phyloP scores from a whole-genome alignment of 2,888 invertebrate species.

The Acrobasis repandana region DNA sequence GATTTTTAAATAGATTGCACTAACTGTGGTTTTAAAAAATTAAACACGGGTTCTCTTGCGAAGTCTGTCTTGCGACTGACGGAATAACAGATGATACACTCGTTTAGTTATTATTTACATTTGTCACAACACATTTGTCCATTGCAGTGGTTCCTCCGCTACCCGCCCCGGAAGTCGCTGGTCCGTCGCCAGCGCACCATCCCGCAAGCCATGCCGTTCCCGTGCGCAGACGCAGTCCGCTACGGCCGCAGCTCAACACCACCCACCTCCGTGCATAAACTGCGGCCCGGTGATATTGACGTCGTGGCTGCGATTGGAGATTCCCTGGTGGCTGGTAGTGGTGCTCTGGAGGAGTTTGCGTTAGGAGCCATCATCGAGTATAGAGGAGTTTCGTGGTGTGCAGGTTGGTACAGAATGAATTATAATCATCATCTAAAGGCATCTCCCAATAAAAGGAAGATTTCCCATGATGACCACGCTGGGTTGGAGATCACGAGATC shows the following conservation, averaged over 20 bases:
- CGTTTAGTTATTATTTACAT: no score
- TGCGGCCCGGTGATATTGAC: slow-evolving; percentile 87
- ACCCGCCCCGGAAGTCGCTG: slow-evolving; percentile 69
- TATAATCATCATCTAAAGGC: no score
- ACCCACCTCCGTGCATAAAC: slow-evolving; percentile 86
- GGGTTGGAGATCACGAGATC: no score
- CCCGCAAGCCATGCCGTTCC: slow-evolving; percentile 80
- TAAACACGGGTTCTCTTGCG: no score
- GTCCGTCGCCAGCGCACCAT: slow-evolving; percentile 79
- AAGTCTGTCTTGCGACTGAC: no score
- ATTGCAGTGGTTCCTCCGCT: slow-evolving; percentile 69
- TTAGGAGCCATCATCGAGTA: slow-evolving; percentile 89
- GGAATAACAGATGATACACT: no score
- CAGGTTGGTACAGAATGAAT: slow-evolving; percentile 70
- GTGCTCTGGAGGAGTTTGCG: slow-evolving; percentile 88
- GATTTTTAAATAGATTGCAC: no score
- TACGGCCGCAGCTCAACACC: slow-evolving; percentile 64
- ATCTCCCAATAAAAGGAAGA: no score
- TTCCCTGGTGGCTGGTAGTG: slow-evolving; percentile 88
- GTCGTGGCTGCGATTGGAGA: slow-evolving; percentile 89
- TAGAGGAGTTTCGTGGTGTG: slow-evolving; percentile 89
- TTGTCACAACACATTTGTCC: neutral
- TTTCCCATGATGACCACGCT: no score
- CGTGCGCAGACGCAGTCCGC: slow-evolving; percentile 75
- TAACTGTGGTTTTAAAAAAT: no score